Evolutionary conservation across 2,113 vertebrate species (phyloP), one percentile per base, ranked within the genome.

Genomic region (Motacilla alba): DNA sequence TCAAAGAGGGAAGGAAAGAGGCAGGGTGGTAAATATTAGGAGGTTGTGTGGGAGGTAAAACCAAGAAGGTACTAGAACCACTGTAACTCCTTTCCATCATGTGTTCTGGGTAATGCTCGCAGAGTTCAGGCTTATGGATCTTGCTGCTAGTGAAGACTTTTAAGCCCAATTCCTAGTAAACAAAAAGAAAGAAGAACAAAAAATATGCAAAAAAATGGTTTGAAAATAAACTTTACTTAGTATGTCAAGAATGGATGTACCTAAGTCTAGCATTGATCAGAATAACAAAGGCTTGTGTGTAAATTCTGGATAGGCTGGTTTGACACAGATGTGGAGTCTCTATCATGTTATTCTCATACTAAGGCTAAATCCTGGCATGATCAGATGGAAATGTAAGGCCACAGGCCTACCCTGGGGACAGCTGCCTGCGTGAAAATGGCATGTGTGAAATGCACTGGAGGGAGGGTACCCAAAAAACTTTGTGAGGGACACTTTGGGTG

Each of bases 141-240:
- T 97, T 96, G 89, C 92, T 92, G 84, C 97, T 98, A 44, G 98
- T 98, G 63, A 98, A 97, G 79, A 96, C 96, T 85, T 95, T 98
- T 87, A 98, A 97, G 84, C 96, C 96, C 93, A 97, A 86, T 41
- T 89, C 92, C 98, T 98, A 80, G 62, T 69, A 97, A 96, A 74
- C 37, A 97, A 95, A 96, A 58, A 58, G 92, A 94, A 58, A 94
- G 27, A 39, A 52, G 17, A 92, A 93, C 24, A 95, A 83, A 91
- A 80, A 23, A 26, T 35, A 94, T 75, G 35, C 33, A 79, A 89
- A 81, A 37, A 33, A 53, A 11, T 43, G 1, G 15, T 78, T 69
- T 39, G 14, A 83, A 43, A 89, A 77, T 2, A 43, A 67, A 49
- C 28, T 58, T 56, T 20, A 37, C 68, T 68, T 77, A 80, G 7